A percentile compares a stretch with the other conserved stretches of the same genome.
Evolutionary conservation across 2,113 vertebrate genomes (phyloP).

Genomic region (Ancistrus triradiatus): DNA sequence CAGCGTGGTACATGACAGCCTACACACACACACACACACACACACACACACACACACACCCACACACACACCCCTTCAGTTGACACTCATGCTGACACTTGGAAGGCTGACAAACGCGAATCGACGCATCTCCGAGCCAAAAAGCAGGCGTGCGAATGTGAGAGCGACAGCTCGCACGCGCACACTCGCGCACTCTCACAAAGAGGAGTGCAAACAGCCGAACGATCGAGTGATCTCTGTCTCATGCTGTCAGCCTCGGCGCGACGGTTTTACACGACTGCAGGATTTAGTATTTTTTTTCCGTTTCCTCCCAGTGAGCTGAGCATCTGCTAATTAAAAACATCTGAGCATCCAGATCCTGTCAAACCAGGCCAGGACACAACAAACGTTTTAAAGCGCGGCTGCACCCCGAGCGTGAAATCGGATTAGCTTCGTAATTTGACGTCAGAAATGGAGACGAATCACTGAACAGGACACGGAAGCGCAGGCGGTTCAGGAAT

Average conservation of each 20-base stretch:
- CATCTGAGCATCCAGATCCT: not conserved
- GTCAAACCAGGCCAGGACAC: not conserved
- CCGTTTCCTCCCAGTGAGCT: not conserved
- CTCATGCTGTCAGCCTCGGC: not conserved
- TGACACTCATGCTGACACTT: conserved; percentile 34
- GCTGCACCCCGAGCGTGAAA: not conserved
- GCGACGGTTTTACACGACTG: not conserved
- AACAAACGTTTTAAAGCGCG: not conserved
- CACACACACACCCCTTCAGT: conserved; percentile 7
- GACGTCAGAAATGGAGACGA: conserved; percentile 1
- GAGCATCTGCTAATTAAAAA: conserved; percentile 5
- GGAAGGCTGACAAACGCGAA: conserved; percentile 34
- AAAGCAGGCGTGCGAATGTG: conserved; percentile 46
- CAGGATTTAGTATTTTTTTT: not conserved
- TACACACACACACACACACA: conserved; percentile 16
- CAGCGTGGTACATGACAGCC: not conserved
- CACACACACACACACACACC: conserved; percentile 16
- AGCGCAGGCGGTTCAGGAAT: not conserved
- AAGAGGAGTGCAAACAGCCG: not conserved
- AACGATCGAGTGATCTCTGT: conserved; percentile 10
- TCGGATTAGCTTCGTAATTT: conserved; percentile 21
- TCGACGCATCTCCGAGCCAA: conserved; percentile 29
- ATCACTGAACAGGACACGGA: conserved; percentile 6
- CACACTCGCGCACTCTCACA: conserved; percentile 23
- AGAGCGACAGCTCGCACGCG: conserved; percentile 48